A percentile compares a stretch with the other conserved stretches of the same genome.
These are phyloP conservation scores for Aricia artaxerxes DNA, from an alignment of 2,888 invertebrate species.

Conservation along the genomic window DNA sequence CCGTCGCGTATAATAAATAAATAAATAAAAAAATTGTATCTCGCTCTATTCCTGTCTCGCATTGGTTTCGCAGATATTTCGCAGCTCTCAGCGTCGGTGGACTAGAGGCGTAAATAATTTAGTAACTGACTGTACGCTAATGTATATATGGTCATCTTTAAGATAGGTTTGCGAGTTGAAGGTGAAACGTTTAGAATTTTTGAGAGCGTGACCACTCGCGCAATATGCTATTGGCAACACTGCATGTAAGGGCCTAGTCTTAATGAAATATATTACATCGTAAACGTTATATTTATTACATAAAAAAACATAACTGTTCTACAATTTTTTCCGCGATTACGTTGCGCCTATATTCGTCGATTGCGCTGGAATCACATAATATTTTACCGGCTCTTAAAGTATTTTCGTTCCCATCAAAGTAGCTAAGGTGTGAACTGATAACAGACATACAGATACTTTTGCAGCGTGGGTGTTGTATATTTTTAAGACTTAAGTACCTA, in stretches of 20 bases:
- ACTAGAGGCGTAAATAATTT: background rate
- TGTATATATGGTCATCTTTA: slow-evolving; percentile 7
- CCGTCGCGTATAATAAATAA: background rate
- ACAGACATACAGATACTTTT: too few relatives aligned
- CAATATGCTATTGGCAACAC: slow-evolving; percentile 45
- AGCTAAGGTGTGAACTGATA: too few relatives aligned
- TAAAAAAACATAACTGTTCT: background rate
- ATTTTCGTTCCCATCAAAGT: too few relatives aligned
- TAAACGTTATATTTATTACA: background rate
- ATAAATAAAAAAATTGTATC: too few relatives aligned
- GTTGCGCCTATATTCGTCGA: too few relatives aligned
- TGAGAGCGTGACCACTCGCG: slow-evolving; percentile 58
- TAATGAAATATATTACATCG: slow-evolving; percentile 7
- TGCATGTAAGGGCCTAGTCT: slow-evolving; percentile 26
- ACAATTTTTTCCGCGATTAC: background rate
- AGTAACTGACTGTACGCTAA: background rate
- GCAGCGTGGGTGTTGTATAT: too few relatives aligned
- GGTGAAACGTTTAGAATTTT: slow-evolving; percentile 47
- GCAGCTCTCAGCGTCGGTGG: too few relatives aligned
- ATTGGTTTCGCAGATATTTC: too few relatives aligned
- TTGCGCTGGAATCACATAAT: too few relatives aligned
- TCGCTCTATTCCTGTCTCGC: too few relatives aligned
- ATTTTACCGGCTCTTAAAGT: too few relatives aligned
- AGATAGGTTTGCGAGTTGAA: slow-evolving; percentile 43
- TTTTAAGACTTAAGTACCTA: too few relatives aligned